Evolutionary conservation across 2,113 vertebrate species (phyloP).

Genomic region (Rana temporaria): DNA sequence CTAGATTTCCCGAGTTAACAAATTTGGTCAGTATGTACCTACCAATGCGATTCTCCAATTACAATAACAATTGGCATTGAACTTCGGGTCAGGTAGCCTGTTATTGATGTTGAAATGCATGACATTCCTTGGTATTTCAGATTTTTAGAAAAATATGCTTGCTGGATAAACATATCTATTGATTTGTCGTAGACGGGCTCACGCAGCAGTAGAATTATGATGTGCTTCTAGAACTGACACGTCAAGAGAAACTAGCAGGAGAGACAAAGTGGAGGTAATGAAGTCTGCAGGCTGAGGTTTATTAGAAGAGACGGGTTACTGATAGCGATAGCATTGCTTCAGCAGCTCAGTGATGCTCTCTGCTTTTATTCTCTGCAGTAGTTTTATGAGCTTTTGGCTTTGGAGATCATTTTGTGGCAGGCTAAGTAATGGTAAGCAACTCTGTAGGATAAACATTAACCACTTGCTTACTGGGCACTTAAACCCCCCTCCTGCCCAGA

Average conservation of each 20-base stretch:
- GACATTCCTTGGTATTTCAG: background rate
- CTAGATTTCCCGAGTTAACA: no score
- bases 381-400: slow-evolving; percentile 32
- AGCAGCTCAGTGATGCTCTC: background rate
- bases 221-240: slow-evolving; percentile 23
- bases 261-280: background rate
- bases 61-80: no score
- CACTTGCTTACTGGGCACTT: no score
- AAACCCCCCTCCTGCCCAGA: no score
- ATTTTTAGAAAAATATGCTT: background rate
- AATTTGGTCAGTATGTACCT: no score
- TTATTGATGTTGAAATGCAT: background rate
- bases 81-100: background rate
- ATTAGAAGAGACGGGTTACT: background rate
- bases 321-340: slow-evolving; percentile 27
- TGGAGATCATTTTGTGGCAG: slow-evolving; percentile 23
- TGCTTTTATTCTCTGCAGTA: background rate
- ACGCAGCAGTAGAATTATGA: slow-evolving; percentile 30
- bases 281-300: slow-evolving; percentile 34
- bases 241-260: slow-evolving; percentile 24
- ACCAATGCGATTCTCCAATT: no score
- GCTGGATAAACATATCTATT: slow-evolving; percentile 30
- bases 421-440: slow-evolving; percentile 4
- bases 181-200: slow-evolving; percentile 26
- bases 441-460: background rate